Percentiles rank a stretch among this genome's conserved stretches.
Evolutionary conservation across 2,797 vertebrate species (phyloP).

Genomic region (Lycodopsis pacificus): DNA sequence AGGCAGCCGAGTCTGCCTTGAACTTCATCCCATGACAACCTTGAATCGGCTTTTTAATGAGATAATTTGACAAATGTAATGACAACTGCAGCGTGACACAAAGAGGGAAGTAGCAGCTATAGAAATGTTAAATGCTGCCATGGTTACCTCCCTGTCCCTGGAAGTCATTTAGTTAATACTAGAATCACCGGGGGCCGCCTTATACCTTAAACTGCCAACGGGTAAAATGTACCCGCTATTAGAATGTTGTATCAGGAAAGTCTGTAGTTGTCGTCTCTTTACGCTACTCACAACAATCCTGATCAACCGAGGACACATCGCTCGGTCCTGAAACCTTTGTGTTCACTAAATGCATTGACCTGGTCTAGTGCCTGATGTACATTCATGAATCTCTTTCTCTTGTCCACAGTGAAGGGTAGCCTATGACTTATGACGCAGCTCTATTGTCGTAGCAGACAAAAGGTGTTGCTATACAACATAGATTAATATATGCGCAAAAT

Average conservation of each 20-base stretch:
- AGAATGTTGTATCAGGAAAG: no score
- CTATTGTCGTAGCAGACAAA: not conserved
- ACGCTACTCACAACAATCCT: no score
- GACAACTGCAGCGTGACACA: constrained; percentile 20
- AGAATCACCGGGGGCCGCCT: no score
- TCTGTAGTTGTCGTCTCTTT: no score
- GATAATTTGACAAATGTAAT: constrained; percentile 34
- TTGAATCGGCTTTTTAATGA: constrained; percentile 50
- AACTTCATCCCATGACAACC: constrained; percentile 47
- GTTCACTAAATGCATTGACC: not conserved
- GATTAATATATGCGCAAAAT: not conserved
- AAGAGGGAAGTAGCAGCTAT: constrained; percentile 1
- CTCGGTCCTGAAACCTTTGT: not conserved
- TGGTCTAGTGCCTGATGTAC: not conserved
- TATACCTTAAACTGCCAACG: no score
- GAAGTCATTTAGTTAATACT: not conserved
- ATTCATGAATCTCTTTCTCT: not conserved
- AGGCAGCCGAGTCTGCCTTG: constrained; percentile 45
- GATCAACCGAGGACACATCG: not conserved
- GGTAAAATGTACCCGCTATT: no score
- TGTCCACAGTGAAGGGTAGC: not conserved
- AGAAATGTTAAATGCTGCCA: constrained; percentile 24
- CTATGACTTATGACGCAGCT: not conserved
- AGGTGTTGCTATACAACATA: not conserved
- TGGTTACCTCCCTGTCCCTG: not conserved